phyloP scores from a whole-genome alignment of 1,140 invertebrate species.

The Vollenhovia emeryi region DNA sequence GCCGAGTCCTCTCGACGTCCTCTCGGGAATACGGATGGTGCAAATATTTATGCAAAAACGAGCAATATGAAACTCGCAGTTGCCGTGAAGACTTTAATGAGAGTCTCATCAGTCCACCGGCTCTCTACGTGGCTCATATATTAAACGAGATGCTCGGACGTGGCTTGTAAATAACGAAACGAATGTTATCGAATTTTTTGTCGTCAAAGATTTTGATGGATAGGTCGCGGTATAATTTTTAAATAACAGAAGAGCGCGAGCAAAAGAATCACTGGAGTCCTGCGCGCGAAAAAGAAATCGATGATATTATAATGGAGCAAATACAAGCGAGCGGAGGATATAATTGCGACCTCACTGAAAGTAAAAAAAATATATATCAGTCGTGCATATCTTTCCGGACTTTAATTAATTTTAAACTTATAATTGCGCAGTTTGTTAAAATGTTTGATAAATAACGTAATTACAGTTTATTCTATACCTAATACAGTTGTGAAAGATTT shows the following conservation, averaged over 20 bases:
- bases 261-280: background rate
- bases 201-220: background rate
- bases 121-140: background rate
- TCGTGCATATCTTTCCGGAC: background rate
- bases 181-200: background rate
- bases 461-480: background rate
- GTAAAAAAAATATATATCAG: background rate
- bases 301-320: background rate
- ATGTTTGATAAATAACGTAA: background rate
- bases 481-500: background rate
- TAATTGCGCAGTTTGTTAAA: background rate
- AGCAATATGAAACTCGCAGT: background rate
- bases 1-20: background rate
- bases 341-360: background rate
- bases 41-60: conserved; percentile 48
- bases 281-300: background rate
- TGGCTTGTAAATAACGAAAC: background rate
- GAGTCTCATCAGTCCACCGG: background rate
- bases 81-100: conserved; percentile 32
- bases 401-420: background rate
- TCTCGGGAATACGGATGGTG: conserved; percentile 1
- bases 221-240: background rate
- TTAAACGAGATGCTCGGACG: background rate
- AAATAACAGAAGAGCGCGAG: background rate
- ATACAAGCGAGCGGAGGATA: background rate